phyloP scores from a whole-genome alignment of 2,113 vertebrate species.

The Saimiri boliviensis region DNA sequence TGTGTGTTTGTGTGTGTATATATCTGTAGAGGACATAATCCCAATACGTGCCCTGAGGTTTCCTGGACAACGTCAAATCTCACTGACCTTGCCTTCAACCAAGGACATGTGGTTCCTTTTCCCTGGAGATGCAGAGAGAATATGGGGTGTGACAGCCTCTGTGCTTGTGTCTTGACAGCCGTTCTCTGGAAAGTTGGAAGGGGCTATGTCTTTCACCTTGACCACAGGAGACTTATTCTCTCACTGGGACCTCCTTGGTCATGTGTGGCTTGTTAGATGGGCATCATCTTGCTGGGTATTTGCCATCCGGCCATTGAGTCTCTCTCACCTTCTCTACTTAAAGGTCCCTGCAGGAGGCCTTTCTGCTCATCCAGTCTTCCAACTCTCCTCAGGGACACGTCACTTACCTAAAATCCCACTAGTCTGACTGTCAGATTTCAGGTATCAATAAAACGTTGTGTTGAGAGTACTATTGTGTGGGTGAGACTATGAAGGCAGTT shows the following conservation, averaged over 20 bases:
- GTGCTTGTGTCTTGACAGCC: background rate
- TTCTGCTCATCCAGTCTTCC: background rate
- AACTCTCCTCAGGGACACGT: background rate
- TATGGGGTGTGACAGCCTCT: background rate
- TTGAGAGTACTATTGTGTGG: background rate
- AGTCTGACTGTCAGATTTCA: background rate
- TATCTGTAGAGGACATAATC: background rate
- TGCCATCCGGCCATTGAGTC: background rate
- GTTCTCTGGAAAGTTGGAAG: background rate
- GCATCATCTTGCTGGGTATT: background rate
- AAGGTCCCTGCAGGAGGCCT: background rate
- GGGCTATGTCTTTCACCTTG: background rate
- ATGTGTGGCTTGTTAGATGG: background rate
- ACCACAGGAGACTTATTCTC: background rate
- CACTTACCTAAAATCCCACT: background rate
- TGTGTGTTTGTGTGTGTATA: background rate
- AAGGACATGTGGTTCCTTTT: background rate
- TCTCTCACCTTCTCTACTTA: background rate
- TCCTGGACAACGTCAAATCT: background rate
- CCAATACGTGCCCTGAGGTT: background rate
- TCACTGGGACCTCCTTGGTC: background rate
- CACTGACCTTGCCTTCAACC: background rate
- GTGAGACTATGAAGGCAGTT: background rate
- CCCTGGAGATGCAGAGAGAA: background rate
- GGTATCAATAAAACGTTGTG: background rate